phyloP scores from a whole-genome alignment of 2,113 vertebrate species.

The Poicephalus meyeri region DNA sequence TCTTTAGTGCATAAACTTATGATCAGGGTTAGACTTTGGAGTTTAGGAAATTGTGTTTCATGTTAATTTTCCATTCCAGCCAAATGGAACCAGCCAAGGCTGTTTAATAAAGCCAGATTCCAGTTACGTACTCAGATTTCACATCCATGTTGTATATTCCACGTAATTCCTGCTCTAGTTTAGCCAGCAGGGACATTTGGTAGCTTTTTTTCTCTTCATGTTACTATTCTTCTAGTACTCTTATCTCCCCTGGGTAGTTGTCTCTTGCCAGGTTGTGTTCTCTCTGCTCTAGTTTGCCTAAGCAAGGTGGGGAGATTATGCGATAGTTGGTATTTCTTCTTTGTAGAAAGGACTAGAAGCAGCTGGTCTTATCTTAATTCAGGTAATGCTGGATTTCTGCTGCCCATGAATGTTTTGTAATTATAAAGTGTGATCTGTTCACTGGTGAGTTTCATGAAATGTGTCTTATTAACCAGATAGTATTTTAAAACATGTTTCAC shows the following conservation, averaged over 20 bases:
- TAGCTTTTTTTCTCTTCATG: background rate
- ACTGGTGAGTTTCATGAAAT: background rate
- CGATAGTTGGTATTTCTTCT: background rate
- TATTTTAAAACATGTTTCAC: conserved; percentile 29
- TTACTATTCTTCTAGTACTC: background rate
- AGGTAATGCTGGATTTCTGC: background rate
- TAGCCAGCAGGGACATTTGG: background rate
- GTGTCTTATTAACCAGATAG: background rate
- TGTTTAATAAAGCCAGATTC: background rate
- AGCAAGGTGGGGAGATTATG: background rate
- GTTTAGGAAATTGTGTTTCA: too few relatives aligned
- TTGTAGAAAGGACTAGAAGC: background rate
- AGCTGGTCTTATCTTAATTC: background rate
- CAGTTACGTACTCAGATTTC: background rate
- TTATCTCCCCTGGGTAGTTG: background rate
- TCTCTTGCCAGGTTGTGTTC: background rate
- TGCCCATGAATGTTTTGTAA: background rate
- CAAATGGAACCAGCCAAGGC: too few relatives aligned
- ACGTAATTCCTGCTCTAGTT: accelerated
- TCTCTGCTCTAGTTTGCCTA: background rate
- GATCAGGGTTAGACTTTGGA: too few relatives aligned
- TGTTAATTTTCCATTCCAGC: too few relatives aligned
- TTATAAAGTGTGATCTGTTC: background rate
- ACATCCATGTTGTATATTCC: background rate
- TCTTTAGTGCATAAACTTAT: too few relatives aligned